Evolutionary conservation across 1,140 invertebrate genomes (phyloP), one percentile per base, ranked within the genome.

Genomic region (Drosophila insularis): DNA sequence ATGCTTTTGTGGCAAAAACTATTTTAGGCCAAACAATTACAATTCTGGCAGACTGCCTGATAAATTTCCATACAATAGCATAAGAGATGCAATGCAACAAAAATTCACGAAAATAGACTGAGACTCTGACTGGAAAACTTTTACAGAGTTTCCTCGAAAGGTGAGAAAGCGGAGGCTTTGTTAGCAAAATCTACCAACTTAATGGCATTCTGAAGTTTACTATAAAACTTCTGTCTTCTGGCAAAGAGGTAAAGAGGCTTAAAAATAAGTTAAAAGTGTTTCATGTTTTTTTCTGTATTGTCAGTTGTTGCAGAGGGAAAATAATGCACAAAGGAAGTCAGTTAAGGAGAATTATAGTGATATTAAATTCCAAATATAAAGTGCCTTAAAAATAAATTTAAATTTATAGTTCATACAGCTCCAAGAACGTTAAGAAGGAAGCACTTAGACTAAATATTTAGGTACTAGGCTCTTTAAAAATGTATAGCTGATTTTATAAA

Each of bases 201-300:
- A 50, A 50, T 50, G 43, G 43, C 43, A 50, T 50, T 50, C 17
- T 50, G 17, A 50, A 50, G 43, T 50, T 50, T 21, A 50, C 43
- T 17, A 50, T 11, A 50, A 50, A 50, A 50, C 43, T 50, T 50
- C 17, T 21, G 17, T 50, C 43, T 21, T 11, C 4, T 50, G 43
- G 43, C 17, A 19, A 46, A 46, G 27, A 27, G 27, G 27, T 35
- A 35, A 35, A 35, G 43, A 50, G 17, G 17, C 43, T 50, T 50
- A 21, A 21, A 50, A 50, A 21, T 50, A 50, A 50, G 43, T 50
- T 11, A 17, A 50, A 1, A 6, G 43, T 4, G 10, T 13, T 13
- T 13, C 0, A 1, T 13, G n/a, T 37, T 50, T 50, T 50, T 21
- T 50, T 6, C 8, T 35, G 32, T 11, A 27, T 27, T 46, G 7